Conservation (phyloP, 1,140 invertebrate species). For the Drosophila punjabiensis region DNA sequence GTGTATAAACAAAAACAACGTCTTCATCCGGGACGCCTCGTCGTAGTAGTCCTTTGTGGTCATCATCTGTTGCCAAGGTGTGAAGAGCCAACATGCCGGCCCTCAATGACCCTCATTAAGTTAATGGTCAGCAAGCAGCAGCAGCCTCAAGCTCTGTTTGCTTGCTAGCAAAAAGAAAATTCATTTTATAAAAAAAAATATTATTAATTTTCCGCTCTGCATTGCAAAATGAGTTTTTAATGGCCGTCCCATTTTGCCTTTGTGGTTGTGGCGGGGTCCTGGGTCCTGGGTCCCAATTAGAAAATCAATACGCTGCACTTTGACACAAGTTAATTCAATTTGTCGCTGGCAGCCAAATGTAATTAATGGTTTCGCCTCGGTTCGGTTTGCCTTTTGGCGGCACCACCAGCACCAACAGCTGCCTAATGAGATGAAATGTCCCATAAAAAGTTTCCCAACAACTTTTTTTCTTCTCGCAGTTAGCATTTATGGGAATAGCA, state of each 20-base stretch:
- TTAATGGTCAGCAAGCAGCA: slow-evolving; percentile 63
- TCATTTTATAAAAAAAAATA: slow-evolving; percentile 50
- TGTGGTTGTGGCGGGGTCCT: slow-evolving; percentile 8
- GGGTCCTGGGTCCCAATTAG: slow-evolving; percentile 63
- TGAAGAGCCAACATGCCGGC: slow-evolving; percentile 68
- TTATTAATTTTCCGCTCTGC: slow-evolving; percentile 66
- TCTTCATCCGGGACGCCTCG: slow-evolving; percentile 26
- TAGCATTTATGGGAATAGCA: slow-evolving; percentile 14
- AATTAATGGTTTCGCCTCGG: slow-evolving; percentile 60
- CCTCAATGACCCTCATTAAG: slow-evolving; percentile 78
- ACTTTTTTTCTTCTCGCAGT: slow-evolving; percentile 9
- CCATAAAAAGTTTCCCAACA: slow-evolving; percentile 43
- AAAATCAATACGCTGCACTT: slow-evolving; percentile 78
- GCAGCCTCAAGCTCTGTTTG: slow-evolving; percentile 7
- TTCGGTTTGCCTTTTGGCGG: slow-evolving; percentile 44
- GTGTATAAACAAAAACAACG: slow-evolving; percentile 58
- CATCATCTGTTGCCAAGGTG: slow-evolving; percentile 63
- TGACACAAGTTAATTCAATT: slow-evolving; percentile 79
- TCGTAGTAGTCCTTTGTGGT: slow-evolving; percentile 31
- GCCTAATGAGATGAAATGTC: slow-evolving; percentile 54
- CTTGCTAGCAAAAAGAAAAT: slow-evolving; percentile 57
- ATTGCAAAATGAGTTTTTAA: slow-evolving; percentile 62
- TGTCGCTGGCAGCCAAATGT: slow-evolving; percentile 54
- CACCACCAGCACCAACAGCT: slow-evolving; percentile 20
- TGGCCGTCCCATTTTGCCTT: slow-evolving; percentile 37